Percentiles rank a stretch among this genome's conserved stretches.
Evolutionary conservation across 2,797 vertebrate genomes (phyloP).

Genomic region (Gobio occitaniae): DNA sequence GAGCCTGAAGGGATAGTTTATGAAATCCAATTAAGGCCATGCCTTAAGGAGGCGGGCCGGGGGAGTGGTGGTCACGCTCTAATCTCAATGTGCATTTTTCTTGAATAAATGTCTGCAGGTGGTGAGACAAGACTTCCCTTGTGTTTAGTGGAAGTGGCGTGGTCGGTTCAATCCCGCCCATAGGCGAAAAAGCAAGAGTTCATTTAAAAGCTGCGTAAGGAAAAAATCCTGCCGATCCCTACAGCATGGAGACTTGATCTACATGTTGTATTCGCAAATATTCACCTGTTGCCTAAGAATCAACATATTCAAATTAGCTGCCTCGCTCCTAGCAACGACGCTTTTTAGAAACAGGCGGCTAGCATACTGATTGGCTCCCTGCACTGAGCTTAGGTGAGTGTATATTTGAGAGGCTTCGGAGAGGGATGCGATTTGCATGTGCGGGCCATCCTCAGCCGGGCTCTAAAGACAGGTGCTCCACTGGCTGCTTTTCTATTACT

Average conservation of each 20-base stretch:
- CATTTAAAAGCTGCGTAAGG: conserved; percentile 5
- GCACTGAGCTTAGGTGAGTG: conserved; percentile 67
- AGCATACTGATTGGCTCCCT: conserved; percentile 35
- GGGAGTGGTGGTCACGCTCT: conserved; percentile 44
- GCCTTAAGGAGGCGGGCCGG: conserved; percentile 47
- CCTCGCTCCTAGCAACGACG: conserved; percentile 27
- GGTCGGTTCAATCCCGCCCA: conserved; percentile 16
- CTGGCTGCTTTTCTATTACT: conserved; percentile 70
- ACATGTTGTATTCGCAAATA: background rate
- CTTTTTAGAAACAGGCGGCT: conserved; percentile 21
- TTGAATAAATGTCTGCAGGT: conserved; percentile 46
- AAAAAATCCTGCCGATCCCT: background rate
- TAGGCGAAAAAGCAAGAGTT: conserved; percentile 16
- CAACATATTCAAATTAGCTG: conserved; percentile 45
- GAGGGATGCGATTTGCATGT: conserved; percentile 76
- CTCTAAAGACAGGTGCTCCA: conserved; percentile 61
- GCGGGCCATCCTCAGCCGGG: conserved; percentile 60
- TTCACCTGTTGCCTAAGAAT: conserved; percentile 22
- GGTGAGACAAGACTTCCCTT: conserved; percentile 34
- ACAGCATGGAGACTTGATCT: background rate
- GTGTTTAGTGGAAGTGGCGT: conserved; percentile 21
- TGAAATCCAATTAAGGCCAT: conserved; percentile 56
- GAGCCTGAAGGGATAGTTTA: conserved; percentile 47
- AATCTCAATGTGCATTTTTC: conserved; percentile 55
- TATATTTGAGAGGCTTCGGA: conserved; percentile 71